Evolutionary conservation across 2,888 invertebrate species (phyloP).

Genomic region (Agonum fuliginosum): DNA sequence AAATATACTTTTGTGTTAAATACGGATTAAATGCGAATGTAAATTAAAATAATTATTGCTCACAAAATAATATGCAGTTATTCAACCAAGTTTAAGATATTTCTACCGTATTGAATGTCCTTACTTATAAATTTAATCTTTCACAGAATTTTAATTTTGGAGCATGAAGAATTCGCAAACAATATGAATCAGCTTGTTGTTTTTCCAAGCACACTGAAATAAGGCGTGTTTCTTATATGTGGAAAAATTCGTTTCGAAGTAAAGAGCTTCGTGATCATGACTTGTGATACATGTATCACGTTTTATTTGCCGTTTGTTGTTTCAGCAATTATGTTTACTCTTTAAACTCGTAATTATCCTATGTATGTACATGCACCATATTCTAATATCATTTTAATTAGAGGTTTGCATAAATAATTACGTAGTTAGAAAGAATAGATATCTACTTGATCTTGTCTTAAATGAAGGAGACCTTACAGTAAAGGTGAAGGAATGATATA

Average conservation of each 20-base stretch:
- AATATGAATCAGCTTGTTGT: slow-evolving; percentile 29
- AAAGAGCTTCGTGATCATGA: slow-evolving; percentile 11
- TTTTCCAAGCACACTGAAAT: slow-evolving; percentile 16
- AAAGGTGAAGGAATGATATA: too few species aligned
- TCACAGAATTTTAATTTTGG: slow-evolving; percentile 7
- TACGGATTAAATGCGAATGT: too few species aligned
- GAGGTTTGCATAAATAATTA: slow-evolving; percentile 15
- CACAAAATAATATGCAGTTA: too few species aligned
- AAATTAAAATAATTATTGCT: too few species aligned
- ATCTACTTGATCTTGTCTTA: neutral
- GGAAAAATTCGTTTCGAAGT: slow-evolving; percentile 8
- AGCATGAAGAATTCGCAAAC: neutral
- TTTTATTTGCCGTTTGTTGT: slow-evolving; percentile 4
- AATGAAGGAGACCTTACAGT: too few species aligned
- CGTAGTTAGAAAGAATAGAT: neutral
- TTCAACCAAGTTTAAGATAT: too few species aligned
- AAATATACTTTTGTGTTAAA: too few species aligned
- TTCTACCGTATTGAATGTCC: too few species aligned
- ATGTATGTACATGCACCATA: slow-evolving; percentile 8
- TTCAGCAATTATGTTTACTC: slow-evolving; percentile 26
- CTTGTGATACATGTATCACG: slow-evolving; percentile 23
- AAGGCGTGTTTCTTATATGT: slow-evolving; percentile 14
- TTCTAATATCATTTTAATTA: slow-evolving; percentile 25
- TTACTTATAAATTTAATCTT: neutral
- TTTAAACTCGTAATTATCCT: slow-evolving; percentile 3